These are phyloP conservation scores for Prenolepis imparis DNA, from an alignment of 2,888 invertebrate genomes.

Conservation along the genomic window DNA sequence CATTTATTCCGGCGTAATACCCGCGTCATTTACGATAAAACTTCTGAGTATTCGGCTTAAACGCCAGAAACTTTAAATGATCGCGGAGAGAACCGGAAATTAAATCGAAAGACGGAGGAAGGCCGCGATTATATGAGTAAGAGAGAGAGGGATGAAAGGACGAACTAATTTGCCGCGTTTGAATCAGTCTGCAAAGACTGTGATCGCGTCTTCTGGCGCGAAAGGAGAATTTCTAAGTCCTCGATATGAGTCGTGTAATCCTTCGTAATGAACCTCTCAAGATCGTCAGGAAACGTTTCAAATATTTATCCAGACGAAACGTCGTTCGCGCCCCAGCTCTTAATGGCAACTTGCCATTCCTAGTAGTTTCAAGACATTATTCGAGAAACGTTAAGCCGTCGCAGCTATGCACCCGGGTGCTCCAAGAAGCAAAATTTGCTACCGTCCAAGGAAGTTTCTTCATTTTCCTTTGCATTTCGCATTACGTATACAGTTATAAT, in stretches of 20 bases:
- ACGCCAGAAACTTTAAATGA: constrained; percentile 51
- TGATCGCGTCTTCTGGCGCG: constrained; percentile 75
- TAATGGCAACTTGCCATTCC: constrained; percentile 69
- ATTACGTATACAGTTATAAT: constrained; percentile 17
- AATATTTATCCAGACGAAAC: constrained; percentile 81
- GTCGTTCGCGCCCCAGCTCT: constrained; percentile 71
- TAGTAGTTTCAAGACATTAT: constrained; percentile 67
- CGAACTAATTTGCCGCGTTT: constrained; percentile 79
- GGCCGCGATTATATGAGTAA: constrained; percentile 38
- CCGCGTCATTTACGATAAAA: constrained; percentile 42
- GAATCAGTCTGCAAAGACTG: constrained; percentile 79
- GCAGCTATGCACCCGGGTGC: constrained; percentile 51
- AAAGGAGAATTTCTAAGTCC: constrained; percentile 81
- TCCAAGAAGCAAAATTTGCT: constrained; percentile 52
- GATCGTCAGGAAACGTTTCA: constrained; percentile 79
- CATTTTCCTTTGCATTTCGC: background rate
- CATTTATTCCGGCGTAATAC: constrained; percentile 54
- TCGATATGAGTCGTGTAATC: constrained; percentile 84
- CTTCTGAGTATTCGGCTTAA: constrained; percentile 48
- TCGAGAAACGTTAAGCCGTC: constrained; percentile 66
- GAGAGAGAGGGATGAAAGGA: constrained; percentile 41
- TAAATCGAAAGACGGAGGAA: constrained; percentile 55
- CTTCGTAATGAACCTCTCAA: constrained; percentile 83
- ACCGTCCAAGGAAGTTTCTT: constrained; percentile 18
- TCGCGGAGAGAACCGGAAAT: constrained; percentile 49